Base-by-base conservation (phyloP, 2,797 vertebrate genomes). In the Propithecus deckenii region DNA sequence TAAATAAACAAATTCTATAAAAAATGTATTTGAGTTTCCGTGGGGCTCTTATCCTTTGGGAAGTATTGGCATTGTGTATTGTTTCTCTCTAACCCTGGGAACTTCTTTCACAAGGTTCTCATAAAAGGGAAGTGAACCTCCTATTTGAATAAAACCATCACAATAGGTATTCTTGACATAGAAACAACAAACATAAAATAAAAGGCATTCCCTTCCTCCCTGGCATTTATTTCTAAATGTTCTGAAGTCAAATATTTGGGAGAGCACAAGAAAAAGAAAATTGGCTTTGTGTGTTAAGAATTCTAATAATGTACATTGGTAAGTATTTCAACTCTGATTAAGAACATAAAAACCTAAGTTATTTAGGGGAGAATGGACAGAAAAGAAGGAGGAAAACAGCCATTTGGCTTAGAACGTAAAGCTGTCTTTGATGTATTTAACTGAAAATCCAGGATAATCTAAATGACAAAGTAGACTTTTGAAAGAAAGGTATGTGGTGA, bases 1-100 rank as follows among this genome's bases (percentile, higher is more conserved):
- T 63, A 48, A 69, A 93, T 91, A 84, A 96, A 96, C 91, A 93
- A 55, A 90, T 50, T 79, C 61, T 87, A 38, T 89, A 52, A 46
- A 94, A 94, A 89, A 65, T 43, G 8, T 52, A 74, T 86, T 57
- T 88, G 35, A 25, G 80, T 91, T 95, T 96, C 81, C 35, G 41
- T 69, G 83, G 55, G 74, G 55, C 61, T 90, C 41, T 71, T 96
- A 4, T 61, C 32, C 46, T 79, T 46, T n/a, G 80, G 96, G 94
- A 97, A 97, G 75, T 95, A 12, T 75, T n/a, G 30, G 55, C 80
- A 97, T 98, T 97, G 97, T 97, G 79, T 38, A 93, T 97, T 98
- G 98, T 97, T 97, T 85, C 61, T 95, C 5, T 11, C 72, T 32
- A 88, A 89, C 43, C 95, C 84, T 97, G 96, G 89, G 95, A 97